A percentile compares a stretch with the other conserved stretches of the same genome.
Evolutionary conservation across 1,140 invertebrate species (phyloP).

Genomic region (Sminthurinus signatus): DNA sequence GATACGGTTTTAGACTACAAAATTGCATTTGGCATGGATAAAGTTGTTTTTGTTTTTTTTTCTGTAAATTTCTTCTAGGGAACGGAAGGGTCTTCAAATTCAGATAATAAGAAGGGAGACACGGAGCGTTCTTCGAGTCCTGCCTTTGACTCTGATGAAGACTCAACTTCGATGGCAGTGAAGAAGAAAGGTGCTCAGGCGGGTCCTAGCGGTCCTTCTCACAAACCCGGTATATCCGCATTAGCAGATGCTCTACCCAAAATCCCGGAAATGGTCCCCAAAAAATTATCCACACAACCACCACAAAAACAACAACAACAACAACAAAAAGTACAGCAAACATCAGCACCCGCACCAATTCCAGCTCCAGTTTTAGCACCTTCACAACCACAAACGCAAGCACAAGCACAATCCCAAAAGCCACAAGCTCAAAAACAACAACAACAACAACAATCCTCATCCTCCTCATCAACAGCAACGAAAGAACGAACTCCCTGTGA

Average conservation of each 20-base stretch:
- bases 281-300: conserved; percentile 4
- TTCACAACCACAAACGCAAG: not conserved
- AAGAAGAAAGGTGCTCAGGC: conserved; percentile 37
- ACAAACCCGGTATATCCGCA: no score
- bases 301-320: conserved; percentile 23
- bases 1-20: no score
- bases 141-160: conserved; percentile 90
- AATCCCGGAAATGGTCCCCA: no score
- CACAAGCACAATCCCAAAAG: not conserved
- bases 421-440: conserved; percentile 15
- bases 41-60: conserved; percentile 4
- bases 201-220: no score
- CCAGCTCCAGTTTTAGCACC: conserved; percentile 39
- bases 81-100: conserved; percentile 27
- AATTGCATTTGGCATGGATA: no score
- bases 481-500: conserved; percentile 22
- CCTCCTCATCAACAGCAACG: not conserved
- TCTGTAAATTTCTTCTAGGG: not conserved
- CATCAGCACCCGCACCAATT: conserved; percentile 26
- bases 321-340: conserved; percentile 14
- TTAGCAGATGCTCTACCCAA: conserved; percentile 16
- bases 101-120: conserved; percentile 46
- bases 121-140: conserved; percentile 89
- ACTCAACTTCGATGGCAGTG: conserved; percentile 56
- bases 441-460: not conserved